Base-by-base conservation (phyloP, 2,888 invertebrate genomes). In the Dryobota labecula region DNA sequence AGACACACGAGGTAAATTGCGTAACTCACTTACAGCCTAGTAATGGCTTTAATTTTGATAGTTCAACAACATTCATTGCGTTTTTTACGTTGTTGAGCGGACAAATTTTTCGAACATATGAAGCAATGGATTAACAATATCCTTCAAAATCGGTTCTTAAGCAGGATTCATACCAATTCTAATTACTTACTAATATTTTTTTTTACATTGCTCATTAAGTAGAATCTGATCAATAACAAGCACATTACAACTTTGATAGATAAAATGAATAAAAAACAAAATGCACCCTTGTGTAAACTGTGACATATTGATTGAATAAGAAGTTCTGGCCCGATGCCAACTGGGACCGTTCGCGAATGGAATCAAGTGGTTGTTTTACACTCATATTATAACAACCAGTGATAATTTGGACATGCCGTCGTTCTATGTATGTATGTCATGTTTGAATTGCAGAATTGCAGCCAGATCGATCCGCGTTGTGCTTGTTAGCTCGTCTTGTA, bases 231-330 rank as follows among this genome's bases (percentile, higher is more conserved):
- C 11, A 43, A 70, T 27, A n/a, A 11, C 9, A 33, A 27, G 2
- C 8, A n/a, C 24, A 49, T 49, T 45, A 45, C 4, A 11, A 41
- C 3, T n/a, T n/a, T n/a, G n/a, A 30, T 43, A 53, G 20, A 45
- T 53, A 53, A 53, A 53, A 66, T 20, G 18, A 36, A 49, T 57
- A 33, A 73, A 64, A 62, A 65, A 57, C 15, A 56, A 54, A 64
- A 51, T 20, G 61, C 38, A 41, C 61, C 38, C 63, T n/a, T 27
- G 49, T 51, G 36, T 61, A 71, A 74, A 80, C 53, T 68, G 49
- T 81, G 81, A 83, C 83, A 84, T 88, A 89, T 89, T 89, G 87
- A 88, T 90, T 90, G 81, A 86, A 89, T 86, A 84, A 84, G 87
- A 86, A 87, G 67, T 83, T 76, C 71, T 90, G 90, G 90, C 87